phyloP scores from a whole-genome alignment of 1,140 invertebrate species.

The Ostrea edulis region DNA sequence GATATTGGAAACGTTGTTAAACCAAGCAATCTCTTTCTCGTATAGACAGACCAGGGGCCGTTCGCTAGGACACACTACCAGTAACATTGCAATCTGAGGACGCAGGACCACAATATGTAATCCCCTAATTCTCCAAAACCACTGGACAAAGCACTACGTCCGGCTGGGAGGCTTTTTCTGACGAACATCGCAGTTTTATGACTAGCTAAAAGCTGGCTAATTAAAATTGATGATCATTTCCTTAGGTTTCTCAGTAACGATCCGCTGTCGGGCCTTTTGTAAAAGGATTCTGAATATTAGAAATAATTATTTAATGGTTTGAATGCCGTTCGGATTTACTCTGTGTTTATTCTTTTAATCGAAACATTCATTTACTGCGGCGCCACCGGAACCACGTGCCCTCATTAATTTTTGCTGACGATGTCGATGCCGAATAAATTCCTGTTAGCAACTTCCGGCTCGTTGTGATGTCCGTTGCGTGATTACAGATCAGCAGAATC shows the following conservation, averaged over 20 bases:
- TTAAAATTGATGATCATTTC: conserved; percentile 38
- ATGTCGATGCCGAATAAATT: conserved; percentile 35
- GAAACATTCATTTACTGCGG: conserved; percentile 36
- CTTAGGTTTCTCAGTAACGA: conserved; percentile 20
- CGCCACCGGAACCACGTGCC: conserved; percentile 26
- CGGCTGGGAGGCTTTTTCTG: neutral
- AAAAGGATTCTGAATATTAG: conserved; percentile 35
- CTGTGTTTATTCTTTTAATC: conserved; percentile 35
- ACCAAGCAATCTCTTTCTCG: neutral
- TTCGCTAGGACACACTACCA: neutral
- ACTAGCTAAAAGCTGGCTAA: conserved; percentile 33
- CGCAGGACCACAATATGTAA: neutral
- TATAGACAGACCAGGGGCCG: neutral
- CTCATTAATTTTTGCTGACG: conserved; percentile 35
- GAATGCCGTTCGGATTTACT: conserved; percentile 19
- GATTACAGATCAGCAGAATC: conserved; percentile 2
- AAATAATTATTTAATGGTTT: conserved; percentile 33
- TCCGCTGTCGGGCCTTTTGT: conserved; percentile 11
- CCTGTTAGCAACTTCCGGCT: conserved; percentile 35
- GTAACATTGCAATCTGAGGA: neutral
- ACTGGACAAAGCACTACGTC: neutral
- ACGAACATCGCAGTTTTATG: conserved; percentile 20
- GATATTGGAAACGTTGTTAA: too few relatives aligned
- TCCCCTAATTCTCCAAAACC: neutral
- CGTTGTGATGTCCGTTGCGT: conserved; percentile 32